Conservation (phyloP, 1,140 invertebrate genomes). For the Elymnias hypermnestra region DNA sequence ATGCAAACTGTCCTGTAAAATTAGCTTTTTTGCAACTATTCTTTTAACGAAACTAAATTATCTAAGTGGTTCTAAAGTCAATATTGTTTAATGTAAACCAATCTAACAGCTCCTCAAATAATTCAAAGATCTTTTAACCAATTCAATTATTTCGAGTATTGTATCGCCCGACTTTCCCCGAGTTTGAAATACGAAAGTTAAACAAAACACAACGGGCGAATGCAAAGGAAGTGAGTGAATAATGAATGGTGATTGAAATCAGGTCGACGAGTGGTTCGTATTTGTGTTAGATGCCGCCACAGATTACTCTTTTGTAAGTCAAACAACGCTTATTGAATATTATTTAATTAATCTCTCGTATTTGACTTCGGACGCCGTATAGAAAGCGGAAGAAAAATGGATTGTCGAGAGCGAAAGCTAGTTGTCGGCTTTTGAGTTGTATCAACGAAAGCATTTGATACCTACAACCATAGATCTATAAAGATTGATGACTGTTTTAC, state of each 20-base stretch:
- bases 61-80: constrained; percentile 12
- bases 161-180: constrained; percentile 49
- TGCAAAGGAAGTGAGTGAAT: constrained; percentile 70
- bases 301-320: constrained; percentile 72
- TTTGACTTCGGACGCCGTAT: constrained; percentile 51
- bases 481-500: too few relatives aligned
- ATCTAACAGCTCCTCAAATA: constrained; percentile 35
- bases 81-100: constrained; percentile 15
- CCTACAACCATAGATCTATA: too few relatives aligned
- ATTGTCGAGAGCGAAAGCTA: constrained; percentile 28
- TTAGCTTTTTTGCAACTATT: too few relatives aligned
- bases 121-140: constrained; percentile 47
- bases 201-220: constrained; percentile 68
- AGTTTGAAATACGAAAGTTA: constrained; percentile 69
- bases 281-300: constrained; percentile 70
- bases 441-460: constrained; percentile 16
- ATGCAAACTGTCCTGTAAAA: too few relatives aligned
- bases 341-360: constrained; percentile 72
- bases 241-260: constrained; percentile 73
- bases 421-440: constrained; percentile 25
- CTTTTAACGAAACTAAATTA: not conserved
- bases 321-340: constrained; percentile 71
- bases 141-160: constrained; percentile 62
- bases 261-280: constrained; percentile 52
- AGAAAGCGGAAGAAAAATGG: constrained; percentile 36